Conservation (phyloP, 1,140 invertebrate species). For the Pseudomyrmex gracilis region DNA sequence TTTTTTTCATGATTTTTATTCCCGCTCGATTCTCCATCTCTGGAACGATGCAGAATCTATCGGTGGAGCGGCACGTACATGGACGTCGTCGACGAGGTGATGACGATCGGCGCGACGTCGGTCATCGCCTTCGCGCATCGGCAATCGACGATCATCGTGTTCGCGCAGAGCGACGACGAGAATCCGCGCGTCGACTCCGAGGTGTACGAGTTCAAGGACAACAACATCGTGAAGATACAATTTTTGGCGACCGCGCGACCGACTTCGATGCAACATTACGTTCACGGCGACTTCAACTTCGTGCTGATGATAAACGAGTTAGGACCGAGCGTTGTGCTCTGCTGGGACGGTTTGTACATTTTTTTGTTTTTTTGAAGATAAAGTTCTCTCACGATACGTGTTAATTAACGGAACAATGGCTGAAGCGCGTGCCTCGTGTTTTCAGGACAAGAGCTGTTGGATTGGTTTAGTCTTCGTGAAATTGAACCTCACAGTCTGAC, state of each 20-base stretch:
- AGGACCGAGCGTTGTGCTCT: constrained; percentile 61
- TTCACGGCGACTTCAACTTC: constrained; percentile 59
- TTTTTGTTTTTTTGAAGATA: not conserved
- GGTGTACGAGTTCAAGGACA: constrained; percentile 71
- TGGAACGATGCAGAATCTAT: constrained; percentile 75
- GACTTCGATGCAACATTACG: constrained; percentile 68
- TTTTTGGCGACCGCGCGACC: constrained; percentile 65
- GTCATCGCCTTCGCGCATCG: constrained; percentile 68
- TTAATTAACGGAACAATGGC: not conserved
- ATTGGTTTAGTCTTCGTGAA: constrained; percentile 66
- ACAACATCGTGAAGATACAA: constrained; percentile 60
- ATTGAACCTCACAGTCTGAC: constrained; percentile 60
- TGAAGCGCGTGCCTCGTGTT: not conserved
- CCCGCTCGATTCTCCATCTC: not conserved
- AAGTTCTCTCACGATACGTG: not conserved
- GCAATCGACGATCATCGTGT: constrained; percentile 71
- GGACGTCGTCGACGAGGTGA: constrained; percentile 64
- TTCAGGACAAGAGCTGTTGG: constrained; percentile 71
- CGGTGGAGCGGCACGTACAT: constrained; percentile 79
- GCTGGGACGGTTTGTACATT: constrained; percentile 74
- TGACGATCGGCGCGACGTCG: constrained; percentile 58
- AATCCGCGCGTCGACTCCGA: constrained; percentile 56
- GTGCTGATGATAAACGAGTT: constrained; percentile 65
- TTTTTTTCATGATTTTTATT: constrained; percentile 11
- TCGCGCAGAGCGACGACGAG: constrained; percentile 57